phyloP scores from a whole-genome alignment of 2,797 vertebrate species.

The Eremophila alpestris region DNA sequence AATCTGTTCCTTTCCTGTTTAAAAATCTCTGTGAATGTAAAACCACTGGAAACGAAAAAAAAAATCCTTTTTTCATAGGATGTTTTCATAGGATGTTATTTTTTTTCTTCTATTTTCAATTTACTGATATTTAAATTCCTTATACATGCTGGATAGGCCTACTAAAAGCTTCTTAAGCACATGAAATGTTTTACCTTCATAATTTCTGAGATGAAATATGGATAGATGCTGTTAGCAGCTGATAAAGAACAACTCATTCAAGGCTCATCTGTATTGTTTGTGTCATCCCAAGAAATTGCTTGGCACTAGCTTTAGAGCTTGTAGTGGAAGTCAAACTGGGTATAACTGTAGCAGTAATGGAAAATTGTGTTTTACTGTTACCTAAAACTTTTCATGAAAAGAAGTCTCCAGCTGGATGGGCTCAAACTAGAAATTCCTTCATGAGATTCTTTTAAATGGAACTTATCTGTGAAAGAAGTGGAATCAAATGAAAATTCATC shows the following conservation, averaged over 20 bases:
- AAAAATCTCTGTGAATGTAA: background rate
- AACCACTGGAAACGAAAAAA: background rate
- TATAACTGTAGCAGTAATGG: background rate
- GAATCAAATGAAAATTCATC: background rate
- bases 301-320: conserved; percentile 1
- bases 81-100: background rate
- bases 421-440: background rate
- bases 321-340: conserved; percentile 8
- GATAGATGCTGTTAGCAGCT: background rate
- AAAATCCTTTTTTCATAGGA: background rate
- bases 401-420: background rate
- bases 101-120: background rate
- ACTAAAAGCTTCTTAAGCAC: background rate
- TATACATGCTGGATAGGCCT: background rate
- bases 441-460: conserved; percentile 6
- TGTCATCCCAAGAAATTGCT: conserved; percentile 35
- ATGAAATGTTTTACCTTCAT: background rate
- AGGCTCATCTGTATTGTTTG: background rate
- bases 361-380: background rate
- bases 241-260: background rate
- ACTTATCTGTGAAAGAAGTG: conserved; percentile 7
- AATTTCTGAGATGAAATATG: background rate
- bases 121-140: background rate
- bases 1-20: background rate
- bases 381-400: conserved; percentile 16